Evolutionary conservation across 2,113 vertebrate genomes (phyloP).

Genomic region (Archocentrus centrarchus): DNA sequence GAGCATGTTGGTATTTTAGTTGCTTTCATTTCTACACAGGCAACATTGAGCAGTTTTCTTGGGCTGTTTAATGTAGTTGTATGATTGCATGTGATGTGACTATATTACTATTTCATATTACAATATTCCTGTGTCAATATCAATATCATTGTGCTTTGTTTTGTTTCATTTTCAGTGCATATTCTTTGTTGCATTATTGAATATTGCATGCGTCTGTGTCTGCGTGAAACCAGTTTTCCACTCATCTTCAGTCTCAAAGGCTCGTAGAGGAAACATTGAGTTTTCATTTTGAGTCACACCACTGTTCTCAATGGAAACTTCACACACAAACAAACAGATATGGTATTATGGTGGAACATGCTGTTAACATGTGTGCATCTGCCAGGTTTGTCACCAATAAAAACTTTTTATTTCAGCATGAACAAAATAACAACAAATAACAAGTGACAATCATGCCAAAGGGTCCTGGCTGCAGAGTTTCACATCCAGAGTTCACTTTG

Average conservation of each 20-base stretch:
- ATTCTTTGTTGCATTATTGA: slow-evolving; percentile 4
- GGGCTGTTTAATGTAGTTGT: background rate
- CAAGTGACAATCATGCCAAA: background rate
- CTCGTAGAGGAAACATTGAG: slow-evolving; percentile 64
- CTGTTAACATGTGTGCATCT: slow-evolving; percentile 16
- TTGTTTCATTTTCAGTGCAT: slow-evolving; percentile 12
- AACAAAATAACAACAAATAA: background rate
- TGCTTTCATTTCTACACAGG: background rate
- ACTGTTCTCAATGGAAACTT: slow-evolving; percentile 77
- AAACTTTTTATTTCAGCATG: background rate
- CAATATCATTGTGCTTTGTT: background rate
- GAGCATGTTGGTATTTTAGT: background rate
- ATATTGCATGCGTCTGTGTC: slow-evolving; percentile 30
- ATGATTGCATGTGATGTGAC: slow-evolving; percentile 17
- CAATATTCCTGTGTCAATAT: background rate
- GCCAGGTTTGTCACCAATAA: background rate
- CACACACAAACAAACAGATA: slow-evolving; percentile 48
- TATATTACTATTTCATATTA: background rate
- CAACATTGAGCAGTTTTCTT: background rate
- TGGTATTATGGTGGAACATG: slow-evolving; percentile 36
- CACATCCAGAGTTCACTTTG: background rate
- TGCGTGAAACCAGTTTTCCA: slow-evolving; percentile 74
- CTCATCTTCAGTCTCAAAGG: slow-evolving; percentile 54
- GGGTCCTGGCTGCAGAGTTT: background rate
- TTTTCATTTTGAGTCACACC: slow-evolving; percentile 74